Evolutionary conservation across 2,113 vertebrate genomes (phyloP), one percentile per base, ranked within the genome.

Genomic region (Limanda limanda): DNA sequence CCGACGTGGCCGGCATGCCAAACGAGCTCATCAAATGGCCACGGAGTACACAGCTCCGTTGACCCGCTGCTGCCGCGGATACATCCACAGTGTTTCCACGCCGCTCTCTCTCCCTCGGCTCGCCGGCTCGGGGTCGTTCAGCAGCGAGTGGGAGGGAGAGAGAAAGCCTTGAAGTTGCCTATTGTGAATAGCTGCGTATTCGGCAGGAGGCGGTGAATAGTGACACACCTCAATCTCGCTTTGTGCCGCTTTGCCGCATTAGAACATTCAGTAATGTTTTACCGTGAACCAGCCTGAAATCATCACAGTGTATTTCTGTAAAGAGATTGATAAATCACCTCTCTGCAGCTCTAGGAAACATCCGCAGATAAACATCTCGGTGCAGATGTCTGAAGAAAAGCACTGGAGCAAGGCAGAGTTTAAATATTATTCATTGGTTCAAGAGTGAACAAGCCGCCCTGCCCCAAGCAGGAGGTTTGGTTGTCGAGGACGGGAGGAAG

Each of bases 1-100:
- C 57, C 57, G 69, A 45, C 79, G 79, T 71, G 76, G 55, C 60
- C 37, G 58, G 90, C 77, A 90, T 92, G 84, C 71, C 87, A 35
- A 77, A 91, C 89, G 5, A 80, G 64, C 57, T 71, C 52, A 79
- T 75, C 42, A 48, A 83, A 72, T 58, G 57, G 67, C 80, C 62
- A 27, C 6, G 11, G 71, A 71, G 68, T 58, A 37, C 17, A 20
- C 48, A 48, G 63, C 51, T 37, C 76, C 73, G 27, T 59, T 83
- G 79, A 83, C 81, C 82, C 25, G 71, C 54, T 68, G 71, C 60
- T 70, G 37, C 59, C 0, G 74, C 66, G 63, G 62, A 45, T 59
- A 67, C 66, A 76, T 71, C 61, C 52, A 47, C 80, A 51, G 13
- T 45, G 57, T 64, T 59, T 55, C 71, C 7, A 5, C 61, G 27